These are phyloP conservation scores for Zosterops japonicus DNA, from an alignment of 2,113 vertebrate genomes.

Conservation along the genomic window DNA sequence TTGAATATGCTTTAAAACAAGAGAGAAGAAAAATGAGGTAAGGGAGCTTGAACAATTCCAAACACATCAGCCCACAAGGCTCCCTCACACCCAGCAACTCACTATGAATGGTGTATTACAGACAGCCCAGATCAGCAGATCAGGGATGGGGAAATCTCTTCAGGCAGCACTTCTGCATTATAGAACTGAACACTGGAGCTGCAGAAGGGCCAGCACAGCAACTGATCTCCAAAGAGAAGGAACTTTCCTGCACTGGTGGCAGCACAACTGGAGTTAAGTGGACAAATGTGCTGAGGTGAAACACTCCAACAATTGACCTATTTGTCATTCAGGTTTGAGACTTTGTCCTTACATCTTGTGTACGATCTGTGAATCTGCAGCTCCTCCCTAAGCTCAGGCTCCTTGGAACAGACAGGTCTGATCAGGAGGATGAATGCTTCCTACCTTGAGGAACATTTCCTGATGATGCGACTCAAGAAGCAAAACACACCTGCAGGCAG, in stretches of 20 bases:
- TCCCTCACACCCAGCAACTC: not conserved
- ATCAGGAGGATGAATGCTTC: not conserved
- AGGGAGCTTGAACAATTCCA: not conserved
- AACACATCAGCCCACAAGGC: not conserved
- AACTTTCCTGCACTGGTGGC: not conserved
- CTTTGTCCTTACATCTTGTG: not conserved
- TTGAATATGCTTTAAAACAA: not conserved
- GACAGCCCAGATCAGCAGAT: not conserved
- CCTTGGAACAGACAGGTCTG: not conserved
- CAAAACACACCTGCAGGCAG: constrained; percentile 39
- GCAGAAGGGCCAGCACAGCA: not conserved
- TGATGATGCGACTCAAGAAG: not conserved
- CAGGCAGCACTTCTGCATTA: not conserved
- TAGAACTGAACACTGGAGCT: not conserved
- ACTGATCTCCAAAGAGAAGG: not conserved
- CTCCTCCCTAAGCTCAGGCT: not conserved
- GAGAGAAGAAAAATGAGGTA: not conserved
- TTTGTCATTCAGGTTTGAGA: not conserved
- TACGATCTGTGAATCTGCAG: not conserved
- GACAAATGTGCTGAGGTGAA: not conserved
- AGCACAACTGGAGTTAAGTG: not conserved
- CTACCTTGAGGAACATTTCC: not conserved
- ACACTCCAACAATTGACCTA: not conserved
- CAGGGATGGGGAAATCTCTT: not conserved
- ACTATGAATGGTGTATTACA: not conserved